Conservation (phyloP, 2,888 invertebrate species). For the Drosophila rubida region DNA sequence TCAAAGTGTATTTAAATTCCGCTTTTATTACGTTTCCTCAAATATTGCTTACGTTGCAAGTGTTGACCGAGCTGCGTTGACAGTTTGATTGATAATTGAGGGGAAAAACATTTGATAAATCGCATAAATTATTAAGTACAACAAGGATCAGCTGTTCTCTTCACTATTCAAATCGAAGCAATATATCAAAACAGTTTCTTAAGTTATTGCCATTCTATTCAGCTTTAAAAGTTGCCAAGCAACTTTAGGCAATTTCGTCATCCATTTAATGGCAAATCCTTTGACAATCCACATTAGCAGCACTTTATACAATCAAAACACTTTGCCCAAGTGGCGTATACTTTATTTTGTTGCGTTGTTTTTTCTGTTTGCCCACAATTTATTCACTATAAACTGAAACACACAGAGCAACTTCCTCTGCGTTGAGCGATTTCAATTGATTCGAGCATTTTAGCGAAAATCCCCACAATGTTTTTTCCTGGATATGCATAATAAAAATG, state of each 20-base stretch:
- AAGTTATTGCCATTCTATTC: too few species aligned
- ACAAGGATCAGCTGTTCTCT: background rate
- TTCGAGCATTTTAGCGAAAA: slow-evolving; percentile 35
- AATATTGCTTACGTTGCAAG: slow-evolving; percentile 2
- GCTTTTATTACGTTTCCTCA: background rate
- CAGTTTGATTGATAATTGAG: slow-evolving; percentile 1
- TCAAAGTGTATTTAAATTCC: slow-evolving; percentile 9
- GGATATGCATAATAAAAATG: slow-evolving; percentile 56
- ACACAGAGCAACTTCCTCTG: background rate
- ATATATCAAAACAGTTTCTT: background rate
- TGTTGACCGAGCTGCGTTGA: background rate
- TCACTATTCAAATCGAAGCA: background rate
- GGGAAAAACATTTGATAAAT: background rate
- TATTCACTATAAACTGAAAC: slow-evolving; percentile 6
- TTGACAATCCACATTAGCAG: background rate
- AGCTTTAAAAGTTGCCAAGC: too few species aligned
- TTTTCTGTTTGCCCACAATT: background rate
- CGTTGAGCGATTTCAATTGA: slow-evolving; percentile 10
- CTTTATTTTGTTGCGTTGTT: slow-evolving; percentile 7
- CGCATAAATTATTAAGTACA: background rate
- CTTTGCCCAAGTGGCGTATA: slow-evolving; percentile 3
- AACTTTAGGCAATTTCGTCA: background rate
- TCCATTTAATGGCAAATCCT: background rate
- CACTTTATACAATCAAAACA: slow-evolving; percentile 60
- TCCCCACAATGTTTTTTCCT: slow-evolving; percentile 24